Conservation (phyloP, 1,140 invertebrate species). For the Psix sp. region DNA sequence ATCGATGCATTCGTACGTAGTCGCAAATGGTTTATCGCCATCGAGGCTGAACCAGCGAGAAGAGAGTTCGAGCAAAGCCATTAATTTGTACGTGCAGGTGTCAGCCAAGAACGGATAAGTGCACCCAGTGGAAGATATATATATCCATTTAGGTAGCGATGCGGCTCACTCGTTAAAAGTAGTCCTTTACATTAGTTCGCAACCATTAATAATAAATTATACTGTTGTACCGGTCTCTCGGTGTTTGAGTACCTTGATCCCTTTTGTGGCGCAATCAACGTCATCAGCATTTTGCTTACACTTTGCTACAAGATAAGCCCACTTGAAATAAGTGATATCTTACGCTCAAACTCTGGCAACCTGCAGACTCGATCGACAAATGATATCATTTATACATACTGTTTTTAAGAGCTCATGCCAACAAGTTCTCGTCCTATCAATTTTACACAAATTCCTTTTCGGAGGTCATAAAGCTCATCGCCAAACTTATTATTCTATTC, state of each 20-base stretch:
- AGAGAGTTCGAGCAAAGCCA: conserved; percentile 66
- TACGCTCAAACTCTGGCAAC: conserved; percentile 19
- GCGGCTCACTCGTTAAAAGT: conserved; percentile 73
- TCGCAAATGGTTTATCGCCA: conserved; percentile 66
- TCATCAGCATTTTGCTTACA: conserved; percentile 38
- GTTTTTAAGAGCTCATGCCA: neutral
- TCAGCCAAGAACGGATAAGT: conserved; percentile 75
- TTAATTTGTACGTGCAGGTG: conserved; percentile 75
- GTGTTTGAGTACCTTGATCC: conserved; percentile 35
- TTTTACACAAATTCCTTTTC: no score
- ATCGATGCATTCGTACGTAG: conserved; percentile 61
- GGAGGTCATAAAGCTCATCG: no score
- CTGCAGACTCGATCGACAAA: conserved; percentile 16
- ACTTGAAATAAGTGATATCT: conserved; percentile 10
- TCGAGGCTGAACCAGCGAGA: conserved; percentile 49
- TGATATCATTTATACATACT: conserved; percentile 6
- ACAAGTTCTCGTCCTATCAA: neutral
- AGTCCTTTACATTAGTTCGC: conserved; percentile 63
- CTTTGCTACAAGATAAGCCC: conserved; percentile 17
- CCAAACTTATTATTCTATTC: no score
- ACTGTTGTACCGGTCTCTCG: conserved; percentile 24
- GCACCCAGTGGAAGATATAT: conserved; percentile 74
- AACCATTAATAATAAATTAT: conserved; percentile 61
- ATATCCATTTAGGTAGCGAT: conserved; percentile 72
- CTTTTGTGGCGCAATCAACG: conserved; percentile 25